Evolutionary conservation across 2,888 invertebrate species (phyloP).

Genomic region (Thysanoteuthis rhombus): DNA sequence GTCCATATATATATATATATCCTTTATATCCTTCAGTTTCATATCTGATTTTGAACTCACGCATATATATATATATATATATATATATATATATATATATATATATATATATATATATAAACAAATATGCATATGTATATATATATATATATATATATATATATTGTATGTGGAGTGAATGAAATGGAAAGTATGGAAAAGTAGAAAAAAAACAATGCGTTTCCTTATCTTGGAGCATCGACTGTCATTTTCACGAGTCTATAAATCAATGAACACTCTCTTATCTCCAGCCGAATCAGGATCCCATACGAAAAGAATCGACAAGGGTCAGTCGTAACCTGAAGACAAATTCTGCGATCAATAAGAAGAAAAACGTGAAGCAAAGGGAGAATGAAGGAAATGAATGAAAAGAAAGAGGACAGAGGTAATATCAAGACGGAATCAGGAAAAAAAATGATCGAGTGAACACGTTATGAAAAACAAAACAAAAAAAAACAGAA

Average conservation of each 20-base stretch:
- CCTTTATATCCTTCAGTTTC: too few species aligned
- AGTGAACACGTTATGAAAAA: too few species aligned
- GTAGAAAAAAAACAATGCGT: background rate
- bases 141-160: background rate
- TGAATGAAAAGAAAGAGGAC: background rate
- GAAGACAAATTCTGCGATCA: background rate
- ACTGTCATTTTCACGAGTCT: background rate
- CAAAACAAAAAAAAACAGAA: background rate
- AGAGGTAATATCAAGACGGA: background rate
- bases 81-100: background rate
- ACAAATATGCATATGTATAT: background rate
- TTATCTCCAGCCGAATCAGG: background rate
- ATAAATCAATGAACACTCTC: background rate
- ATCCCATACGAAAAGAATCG: background rate
- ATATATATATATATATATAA: background rate
- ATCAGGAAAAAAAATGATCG: background rate
- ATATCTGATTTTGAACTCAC: too few species aligned
- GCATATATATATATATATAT: background rate
- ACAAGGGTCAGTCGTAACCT: background rate
- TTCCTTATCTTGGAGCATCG: background rate
- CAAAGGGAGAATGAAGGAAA: background rate
- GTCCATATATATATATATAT: too few species aligned
- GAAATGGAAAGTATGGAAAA: background rate
- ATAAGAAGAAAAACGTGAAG: background rate
- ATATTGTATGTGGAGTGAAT: background rate